A percentile compares a stretch with the other conserved stretches of the same genome.
Evolutionary conservation across 2,888 invertebrate species (phyloP).

Genomic region (Bibio marci): DNA sequence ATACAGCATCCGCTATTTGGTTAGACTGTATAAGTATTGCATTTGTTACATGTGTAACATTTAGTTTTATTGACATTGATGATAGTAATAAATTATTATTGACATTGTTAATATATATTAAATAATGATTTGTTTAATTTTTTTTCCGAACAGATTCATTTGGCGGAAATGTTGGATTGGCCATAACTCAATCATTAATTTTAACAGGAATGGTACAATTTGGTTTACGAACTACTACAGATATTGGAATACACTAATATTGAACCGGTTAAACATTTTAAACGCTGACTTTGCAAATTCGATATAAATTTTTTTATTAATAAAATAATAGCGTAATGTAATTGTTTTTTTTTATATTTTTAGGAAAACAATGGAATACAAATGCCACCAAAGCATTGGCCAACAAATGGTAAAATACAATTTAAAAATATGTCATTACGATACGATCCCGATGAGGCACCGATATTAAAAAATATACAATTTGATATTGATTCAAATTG

Average conservation of each 20-base stretch:
- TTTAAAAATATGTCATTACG: conserved; percentile 39
- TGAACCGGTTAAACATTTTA: too few species aligned
- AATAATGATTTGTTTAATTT: not conserved
- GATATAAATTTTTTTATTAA: conserved; percentile 12
- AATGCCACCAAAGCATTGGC: conserved; percentile 48
- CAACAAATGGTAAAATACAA: conserved; percentile 39
- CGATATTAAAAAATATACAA: conserved; percentile 57
- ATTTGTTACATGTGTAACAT: conserved; percentile 40
- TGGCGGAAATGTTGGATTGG: conserved; percentile 33
- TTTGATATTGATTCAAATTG: conserved; percentile 45
- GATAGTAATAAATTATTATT: conserved; percentile 6
- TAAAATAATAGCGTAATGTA: not conserved
- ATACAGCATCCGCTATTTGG: conserved; percentile 45
- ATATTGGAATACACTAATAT: conserved; percentile 50
- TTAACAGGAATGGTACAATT: conserved; percentile 39
- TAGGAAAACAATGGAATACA: conserved; percentile 29
- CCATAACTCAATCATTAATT: conserved; percentile 32
- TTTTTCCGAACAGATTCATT: too few species aligned
- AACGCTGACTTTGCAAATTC: conserved; percentile 1
- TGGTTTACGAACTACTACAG: conserved; percentile 55
- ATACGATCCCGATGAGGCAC: conserved; percentile 38
- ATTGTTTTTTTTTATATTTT: too few species aligned
- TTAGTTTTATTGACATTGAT: conserved; percentile 32
- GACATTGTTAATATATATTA: too few species aligned
- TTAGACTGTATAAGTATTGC: conserved; percentile 45